Evolutionary conservation across 2,888 invertebrate species (phyloP), one percentile per base, ranked within the genome.

Genomic region (Cheilosia scutellata): DNA sequence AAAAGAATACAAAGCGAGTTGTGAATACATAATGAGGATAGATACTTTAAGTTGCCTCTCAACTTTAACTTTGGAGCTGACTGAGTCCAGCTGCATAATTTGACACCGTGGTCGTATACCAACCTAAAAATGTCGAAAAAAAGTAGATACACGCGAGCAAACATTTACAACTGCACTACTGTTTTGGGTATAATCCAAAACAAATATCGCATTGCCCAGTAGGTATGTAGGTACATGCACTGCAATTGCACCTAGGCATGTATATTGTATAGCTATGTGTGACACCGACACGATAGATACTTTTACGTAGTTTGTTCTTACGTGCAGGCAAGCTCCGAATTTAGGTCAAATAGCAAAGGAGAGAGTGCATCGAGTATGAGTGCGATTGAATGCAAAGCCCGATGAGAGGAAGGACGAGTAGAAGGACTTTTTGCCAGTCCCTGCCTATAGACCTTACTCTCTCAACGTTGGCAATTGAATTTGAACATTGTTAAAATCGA

Each of bases 291-390:
- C 53, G 75, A 74, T 78, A 83, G 74, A 83, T 74, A 83, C 79
- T 83, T 79, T 79, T 63, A 75, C 70, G 79, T 70, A 84, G 65
- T 79, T 84, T 63, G 53, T 57, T 82, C 75, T 82, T 86, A 82
- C 71, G 76, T 86, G 55, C 86, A 82, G 49, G 84, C 84, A 70
- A 76, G 82, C 71, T 65, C 57, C 5, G 51, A 76, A 86, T 86
- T 86, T 86, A 86, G 86, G 86, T 86, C 86, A 86, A 86, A 82
- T 86, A 72, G 66, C 82, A 86, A 86, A 82, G 82, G 75, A 76
- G 82, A 82, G 86, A 86, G 82, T 82, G 86, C 82, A 82, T 49
- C 49, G 55, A 66, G 71, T 62, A 55, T 72, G 76, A 77, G 86
- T 77, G 82, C 37, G 60, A 80, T 76, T 76, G 66, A 86, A 82